Conservation (phyloP, 2,888 invertebrate species). For the Abscondita cerata region DNA sequence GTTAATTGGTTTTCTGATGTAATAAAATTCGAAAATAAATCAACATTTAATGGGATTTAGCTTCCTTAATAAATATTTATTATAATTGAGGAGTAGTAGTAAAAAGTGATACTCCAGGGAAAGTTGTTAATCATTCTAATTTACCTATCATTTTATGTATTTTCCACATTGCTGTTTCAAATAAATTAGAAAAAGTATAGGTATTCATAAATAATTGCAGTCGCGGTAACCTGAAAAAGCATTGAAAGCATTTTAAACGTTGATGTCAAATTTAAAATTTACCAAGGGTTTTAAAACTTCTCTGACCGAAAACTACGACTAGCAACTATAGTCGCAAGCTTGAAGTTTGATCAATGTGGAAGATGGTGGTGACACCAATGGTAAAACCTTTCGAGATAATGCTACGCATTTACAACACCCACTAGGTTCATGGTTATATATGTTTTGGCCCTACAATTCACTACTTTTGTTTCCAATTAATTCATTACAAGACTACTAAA, state of each 20-base stretch:
- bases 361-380: constrained; percentile 45
- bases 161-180: constrained; percentile 19
- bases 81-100: constrained; percentile 29
- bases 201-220: constrained; percentile 26
- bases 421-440: constrained; percentile 31
- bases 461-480: constrained; percentile 28
- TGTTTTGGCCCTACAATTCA: constrained; percentile 32
- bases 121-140: constrained; percentile 27
- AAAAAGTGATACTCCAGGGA: constrained; percentile 31
- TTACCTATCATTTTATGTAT: constrained; percentile 22
- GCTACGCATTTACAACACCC: constrained; percentile 35
- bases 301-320: constrained; percentile 32
- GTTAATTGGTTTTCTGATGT: constrained; percentile 29
- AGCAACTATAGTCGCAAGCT: constrained; percentile 40
- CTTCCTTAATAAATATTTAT: constrained; percentile 34
- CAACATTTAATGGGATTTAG: constrained; percentile 34
- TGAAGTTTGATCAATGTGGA: constrained; percentile 47
- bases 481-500: constrained; percentile 27
- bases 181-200: constrained; percentile 20
- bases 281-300: constrained; percentile 16
- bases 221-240: constrained; percentile 9
- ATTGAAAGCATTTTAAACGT: constrained; percentile 24
- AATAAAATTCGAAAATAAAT: constrained; percentile 34
- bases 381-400: constrained; percentile 38
- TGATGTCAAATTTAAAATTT: constrained; percentile 21